Percentiles rank a stretch among this genome's conserved stretches.
These are phyloP conservation scores for Drosophila bipectinata DNA, from an alignment of 1,140 invertebrate species.

Conservation along the genomic window DNA sequence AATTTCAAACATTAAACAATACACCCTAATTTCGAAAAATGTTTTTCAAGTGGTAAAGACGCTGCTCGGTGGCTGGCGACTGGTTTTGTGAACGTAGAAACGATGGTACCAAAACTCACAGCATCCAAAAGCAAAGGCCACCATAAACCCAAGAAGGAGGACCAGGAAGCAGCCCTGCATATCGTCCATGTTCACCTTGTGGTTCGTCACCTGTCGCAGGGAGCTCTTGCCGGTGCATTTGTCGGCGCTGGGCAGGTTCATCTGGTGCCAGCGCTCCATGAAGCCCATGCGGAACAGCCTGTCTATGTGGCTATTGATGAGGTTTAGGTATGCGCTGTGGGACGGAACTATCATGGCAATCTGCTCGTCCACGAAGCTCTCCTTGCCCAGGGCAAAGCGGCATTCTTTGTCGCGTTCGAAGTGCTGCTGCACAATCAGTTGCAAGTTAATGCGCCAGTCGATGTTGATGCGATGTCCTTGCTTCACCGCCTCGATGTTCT, in stretches of 20 bases:
- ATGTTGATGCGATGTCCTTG: conserved; percentile 89
- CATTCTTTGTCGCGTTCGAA: conserved; percentile 79
- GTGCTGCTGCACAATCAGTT: conserved; percentile 84
- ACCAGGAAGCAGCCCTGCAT: conserved; percentile 91
- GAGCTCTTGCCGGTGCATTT: conserved; percentile 87
- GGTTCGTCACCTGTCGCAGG: conserved; percentile 89
- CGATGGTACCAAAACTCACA: conserved; percentile 66
- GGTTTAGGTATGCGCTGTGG: conserved; percentile 89
- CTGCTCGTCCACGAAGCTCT: conserved; percentile 92
- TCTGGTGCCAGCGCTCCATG: conserved; percentile 92
- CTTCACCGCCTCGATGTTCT: conserved; percentile 87
- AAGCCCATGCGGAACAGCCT: conserved; percentile 93
- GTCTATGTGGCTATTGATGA: conserved; percentile 88
- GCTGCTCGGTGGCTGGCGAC: conserved; percentile 11
- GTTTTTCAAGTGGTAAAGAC: conserved; percentile 42
- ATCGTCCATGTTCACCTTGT: conserved; percentile 93
- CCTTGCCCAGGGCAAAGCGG: conserved; percentile 82
- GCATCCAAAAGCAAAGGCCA: conserved; percentile 46
- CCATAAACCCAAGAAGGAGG: conserved; percentile 62
- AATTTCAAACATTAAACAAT: conserved; percentile 64
- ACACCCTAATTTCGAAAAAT: conserved; percentile 49
- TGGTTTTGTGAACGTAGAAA: conserved; percentile 23
- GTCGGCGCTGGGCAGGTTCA: conserved; percentile 91
- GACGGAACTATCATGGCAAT: conserved; percentile 90
- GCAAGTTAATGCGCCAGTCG: conserved; percentile 91